Base-by-base conservation (phyloP, 2,113 vertebrate genomes). In the Ciconia boyciana region DNA sequence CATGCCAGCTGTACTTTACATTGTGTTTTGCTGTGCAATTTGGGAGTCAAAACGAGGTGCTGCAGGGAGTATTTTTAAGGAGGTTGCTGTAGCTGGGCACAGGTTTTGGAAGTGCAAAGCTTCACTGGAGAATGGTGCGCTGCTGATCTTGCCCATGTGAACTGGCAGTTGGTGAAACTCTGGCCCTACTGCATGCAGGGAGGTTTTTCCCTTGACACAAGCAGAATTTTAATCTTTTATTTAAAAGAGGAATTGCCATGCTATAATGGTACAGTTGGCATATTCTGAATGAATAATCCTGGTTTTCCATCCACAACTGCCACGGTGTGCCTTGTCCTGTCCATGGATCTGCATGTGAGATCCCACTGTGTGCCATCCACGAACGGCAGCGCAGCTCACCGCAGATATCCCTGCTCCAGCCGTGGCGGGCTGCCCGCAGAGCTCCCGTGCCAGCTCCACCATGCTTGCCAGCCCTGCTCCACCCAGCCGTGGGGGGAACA, bases 1-100 rank as follows among this genome's bases (percentile, higher is more conserved):
- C 5, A 0, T 4, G 11, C 26, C n/a, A 15, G 32, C 21, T 14
- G 14, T 6, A 6, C 29, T 16, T 28, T 2, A 4, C 41, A 0
- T 15, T 13, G 14, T 4, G 5, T 20, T 34, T 19, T 32, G 36
- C 55, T 10, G 10, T 15, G 1, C 26, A 10, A 2, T 16, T 16
- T 28, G 24, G 54, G 20, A 36, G 21, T 13, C 24, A 28, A 31
- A 46, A 14, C 2, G 4, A 11, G 81, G 46, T 31, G 32, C n/a
- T 29, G 32, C 20, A 10, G 62, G 39, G 25, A 5, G 11, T 16
- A 2, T 16, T 64, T 58, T 8, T 10, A 26, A 16, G 34, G 55
- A 6, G 25, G 21, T 11, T 0, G 1, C 16, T 10, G 12, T 24
- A 28, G 39, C 31, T 1, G 0, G 49, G 9, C 16, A 7, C 2